Percentiles rank a stretch among this genome's conserved stretches.
phyloP scores from a whole-genome alignment of 2,797 vertebrate genomes.

The Thamnophis elegans region DNA sequence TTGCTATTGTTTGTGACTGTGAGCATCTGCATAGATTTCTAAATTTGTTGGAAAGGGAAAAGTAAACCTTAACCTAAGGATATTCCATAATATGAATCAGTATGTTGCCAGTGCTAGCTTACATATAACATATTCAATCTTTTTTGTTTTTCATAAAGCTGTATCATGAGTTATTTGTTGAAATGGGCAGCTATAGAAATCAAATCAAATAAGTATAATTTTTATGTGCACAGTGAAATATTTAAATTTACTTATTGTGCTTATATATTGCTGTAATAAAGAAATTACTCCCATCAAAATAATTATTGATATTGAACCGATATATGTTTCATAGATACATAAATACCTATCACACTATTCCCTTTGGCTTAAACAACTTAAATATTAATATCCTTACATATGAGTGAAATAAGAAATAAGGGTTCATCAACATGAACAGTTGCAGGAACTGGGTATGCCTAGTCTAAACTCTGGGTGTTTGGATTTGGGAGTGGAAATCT shows the following conservation, averaged over 20 bases:
- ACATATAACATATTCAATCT: not conserved
- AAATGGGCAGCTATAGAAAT: no score
- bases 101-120: not conserved
- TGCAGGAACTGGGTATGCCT: no score
- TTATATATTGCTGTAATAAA: not conserved
- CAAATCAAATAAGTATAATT: no score
- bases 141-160: not conserved
- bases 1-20: not conserved
- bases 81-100: not conserved
- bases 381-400: not conserved
- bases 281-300: not conserved
- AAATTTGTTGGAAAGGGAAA: not conserved
- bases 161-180: not conserved
- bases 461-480: no score
- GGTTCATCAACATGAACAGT: no score
- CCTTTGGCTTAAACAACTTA: not conserved
- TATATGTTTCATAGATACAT: not conserved
- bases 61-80: not conserved
- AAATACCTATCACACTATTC: not conserved
- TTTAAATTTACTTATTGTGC: not conserved
- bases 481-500: no score
- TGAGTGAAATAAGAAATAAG: not conserved
- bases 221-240: not conserved
- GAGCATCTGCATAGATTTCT: not conserved
- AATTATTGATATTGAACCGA: not conserved